A percentile compares a stretch with the other conserved stretches of the same genome.
Evolutionary conservation across 2,797 vertebrate genomes (phyloP).

Genomic region (Microcaecilia unicolor): DNA sequence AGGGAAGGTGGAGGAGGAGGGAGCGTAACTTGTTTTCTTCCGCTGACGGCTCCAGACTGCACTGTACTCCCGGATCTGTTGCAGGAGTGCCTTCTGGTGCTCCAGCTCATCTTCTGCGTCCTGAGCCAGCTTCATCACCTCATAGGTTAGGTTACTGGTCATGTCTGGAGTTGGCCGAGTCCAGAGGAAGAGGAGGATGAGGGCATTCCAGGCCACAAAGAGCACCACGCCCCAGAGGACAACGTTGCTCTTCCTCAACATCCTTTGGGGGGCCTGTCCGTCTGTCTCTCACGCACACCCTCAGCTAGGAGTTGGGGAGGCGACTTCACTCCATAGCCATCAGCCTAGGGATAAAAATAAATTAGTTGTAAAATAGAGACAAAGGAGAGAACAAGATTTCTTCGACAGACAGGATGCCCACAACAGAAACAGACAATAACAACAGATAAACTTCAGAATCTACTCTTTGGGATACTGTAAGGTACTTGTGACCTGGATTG

Average conservation of each 20-base stretch:
- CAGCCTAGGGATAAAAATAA: no score
- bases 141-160: constrained; percentile 52
- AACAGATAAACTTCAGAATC: no score
- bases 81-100: constrained; percentile 72
- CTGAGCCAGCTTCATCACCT: constrained; percentile 77
- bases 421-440: no score
- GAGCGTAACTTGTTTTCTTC: constrained; percentile 9
- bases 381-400: no score
- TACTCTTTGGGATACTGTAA: no score
- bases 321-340: no score
- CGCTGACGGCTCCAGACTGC: constrained; percentile 57
- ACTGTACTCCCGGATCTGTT: constrained; percentile 71
- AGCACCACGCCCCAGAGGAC: constrained; percentile 81
- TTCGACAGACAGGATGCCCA: no score
- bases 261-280: constrained; percentile 26
- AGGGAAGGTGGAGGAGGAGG: constrained; percentile 1
- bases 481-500: no score
- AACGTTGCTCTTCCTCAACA: constrained; percentile 78
- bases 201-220: constrained; percentile 84
- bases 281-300: no score
- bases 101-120: constrained; percentile 80
- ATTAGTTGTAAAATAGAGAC: no score
- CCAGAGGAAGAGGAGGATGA: constrained; percentile 91
- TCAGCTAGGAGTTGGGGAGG: no score
- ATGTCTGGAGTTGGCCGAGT: constrained; percentile 60